phyloP scores from a whole-genome alignment of 2,888 invertebrate species.

The Sacculina carcini region DNA sequence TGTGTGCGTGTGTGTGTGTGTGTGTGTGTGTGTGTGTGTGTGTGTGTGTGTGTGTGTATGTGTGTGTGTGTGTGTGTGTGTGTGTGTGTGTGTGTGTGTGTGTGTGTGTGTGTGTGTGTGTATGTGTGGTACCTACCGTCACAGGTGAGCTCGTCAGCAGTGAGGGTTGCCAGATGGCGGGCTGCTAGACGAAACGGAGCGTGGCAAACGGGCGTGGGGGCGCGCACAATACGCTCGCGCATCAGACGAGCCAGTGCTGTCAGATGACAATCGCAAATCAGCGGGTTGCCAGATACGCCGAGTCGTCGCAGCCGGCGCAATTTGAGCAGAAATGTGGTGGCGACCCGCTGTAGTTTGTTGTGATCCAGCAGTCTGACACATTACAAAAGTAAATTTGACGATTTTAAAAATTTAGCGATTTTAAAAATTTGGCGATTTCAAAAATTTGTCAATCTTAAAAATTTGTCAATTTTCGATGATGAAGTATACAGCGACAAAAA shows the following conservation, averaged over 20 bases:
- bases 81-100: too few relatives aligned
- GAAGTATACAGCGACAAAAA: too few relatives aligned
- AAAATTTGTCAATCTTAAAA: too few relatives aligned
- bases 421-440: too few relatives aligned
- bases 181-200: neutral
- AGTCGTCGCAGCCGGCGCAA: neutral
- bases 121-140: neutral
- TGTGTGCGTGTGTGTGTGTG: too few relatives aligned
- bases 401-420: too few relatives aligned
- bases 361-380: neutral
- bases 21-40: too few relatives aligned
- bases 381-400: too few relatives aligned
- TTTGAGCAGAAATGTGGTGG: neutral
- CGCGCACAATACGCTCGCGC: neutral
- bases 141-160: neutral
- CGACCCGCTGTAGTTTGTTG: neutral
- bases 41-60: too few relatives aligned
- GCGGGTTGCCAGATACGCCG: constrained; percentile 59
- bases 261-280: constrained; percentile 77
- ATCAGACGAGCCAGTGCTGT: constrained; percentile 39
- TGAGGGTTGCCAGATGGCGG: neutral
- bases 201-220: neutral
- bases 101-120: too few relatives aligned
- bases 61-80: too few relatives aligned
- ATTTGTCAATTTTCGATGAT: too few relatives aligned